Evolutionary conservation across 2,888 invertebrate species (phyloP), one percentile per base, ranked within the genome.

Genomic region (Drosophila algonquin): DNA sequence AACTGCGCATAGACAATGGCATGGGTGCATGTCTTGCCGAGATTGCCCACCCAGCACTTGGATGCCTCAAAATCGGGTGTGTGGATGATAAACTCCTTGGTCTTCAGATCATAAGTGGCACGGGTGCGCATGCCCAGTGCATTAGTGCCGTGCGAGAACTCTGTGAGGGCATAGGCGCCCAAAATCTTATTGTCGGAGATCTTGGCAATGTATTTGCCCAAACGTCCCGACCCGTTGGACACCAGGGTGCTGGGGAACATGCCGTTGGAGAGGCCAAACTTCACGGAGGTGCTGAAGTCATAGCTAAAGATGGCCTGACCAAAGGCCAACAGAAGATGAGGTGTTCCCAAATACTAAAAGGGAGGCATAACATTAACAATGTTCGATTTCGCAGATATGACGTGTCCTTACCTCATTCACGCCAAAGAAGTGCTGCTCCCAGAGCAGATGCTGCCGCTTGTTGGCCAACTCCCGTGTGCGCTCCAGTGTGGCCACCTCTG

Each of bases 111-210:
- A 91, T 96, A 98, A 0, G 95, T 96, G 0, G 98, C 98, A 0
- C 95, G 95, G 0, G 98, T 98, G 81, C 96, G 94, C 96, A 98
- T 96, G 4, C 95, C 96, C 63, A 56, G 47, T 0, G 97, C 96
- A 91, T 98, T 98, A 30, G 97, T 97, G 0, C 98, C 98, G 90
- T 98, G 98, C 0, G 96, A 94, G 9, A 98, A 94, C 92, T 98
- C 98, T 0, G 98, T 98, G 51, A 98, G 91, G 0, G 97, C 96
- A 91, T 97, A 98, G 82, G 97, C 95, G 4, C 96, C 96, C 76
- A 93, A 87, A 62, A 94, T 93, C 93, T 95, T 85, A 60, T 89
- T 86, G 14, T 89, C 83, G 1, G 80, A 59, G 44, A 86, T 89
- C 68, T 89, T 90, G 0, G 87, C 93, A 0, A 94, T 90, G 72